Base-by-base conservation (phyloP, 2,113 vertebrate genomes). In the Oplegnathus fasciatus region DNA sequence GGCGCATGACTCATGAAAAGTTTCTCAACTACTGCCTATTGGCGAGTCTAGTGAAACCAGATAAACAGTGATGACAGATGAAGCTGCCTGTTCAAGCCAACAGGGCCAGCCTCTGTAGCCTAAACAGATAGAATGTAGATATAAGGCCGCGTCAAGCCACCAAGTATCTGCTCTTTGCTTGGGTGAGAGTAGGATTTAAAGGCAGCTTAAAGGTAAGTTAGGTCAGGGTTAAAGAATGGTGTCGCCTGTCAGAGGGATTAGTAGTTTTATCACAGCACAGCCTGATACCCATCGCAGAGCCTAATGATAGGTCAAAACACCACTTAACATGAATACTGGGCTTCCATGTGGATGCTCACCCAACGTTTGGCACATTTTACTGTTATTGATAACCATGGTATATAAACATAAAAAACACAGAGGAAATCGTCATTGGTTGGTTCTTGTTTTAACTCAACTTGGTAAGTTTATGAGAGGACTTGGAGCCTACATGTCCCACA, bases 401-500 rank as follows among this genome's bases (percentile, higher is more conserved):
- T 40, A 10, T 18, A 72, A 72, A 40, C 5, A 2, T 61, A 15
- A 61, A n/a, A 46, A 76, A 62, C 1, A 9, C 67, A 62, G 26
- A 52, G 7, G 24, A 69, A 79, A 26, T 9, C 1, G 10, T 78
- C n/a, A 52, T 9, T n/a, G 3, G 9, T 58, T 42, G 28, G 1
- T 50, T 57, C 44, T 66, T 4, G 44, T 58, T 82, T 74, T 37
- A 46, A 40, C 40, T n/a, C 28, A 34, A 26, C n/a, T n/a, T n/a
- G n/a, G n/a, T n/a, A n/a, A n/a, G n/a, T 77, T 75, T 68, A 77
- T 76, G 18, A 87, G 34, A 69, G 4, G 9, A 79, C 52, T 30
- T 37, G 22, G 10, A 64, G 32, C 14, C n/a, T 64, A 55, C 67
- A 58, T n/a, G 9, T 62, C 72, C 46, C 20, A 26, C 62, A 69